Base-by-base conservation (phyloP, 2,888 invertebrate genomes). In the Tetragnatha montana region DNA sequence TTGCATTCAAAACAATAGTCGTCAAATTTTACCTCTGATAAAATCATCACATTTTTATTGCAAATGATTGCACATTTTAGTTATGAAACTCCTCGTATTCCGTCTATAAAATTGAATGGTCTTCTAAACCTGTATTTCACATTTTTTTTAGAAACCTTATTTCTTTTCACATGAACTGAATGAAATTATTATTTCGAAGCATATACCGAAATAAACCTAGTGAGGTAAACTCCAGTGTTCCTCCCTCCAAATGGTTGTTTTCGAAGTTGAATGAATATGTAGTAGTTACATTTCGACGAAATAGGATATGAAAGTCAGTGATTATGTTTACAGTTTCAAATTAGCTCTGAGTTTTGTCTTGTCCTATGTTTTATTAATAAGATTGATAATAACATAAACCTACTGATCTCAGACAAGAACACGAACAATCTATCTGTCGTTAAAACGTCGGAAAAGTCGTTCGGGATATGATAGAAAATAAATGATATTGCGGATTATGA, bases 351-450 rank as follows among this genome's bases (percentile, higher is more conserved):
- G 12, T 8, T n/a, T n/a, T 10, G 17, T 60, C 35, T 35, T 35
- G 35, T 60, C 60, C 60, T 60, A n/a, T n/a, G n/a, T n/a, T 60
- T 60, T 17, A 10, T 10, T 60, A 60, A 4, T 60, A 17, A 17
- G 60, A 10, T 17, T 60, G 60, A 12, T 8, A 35, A 35, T 4
- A 78, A 78, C 22, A 78, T 50, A 78, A 78, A 21, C 7, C 78
- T 78, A 78, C 78, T 19, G 8, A 60, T 60, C 60, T 78, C 14
- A 78, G 60, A 21, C 78, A 78, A 12, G 51, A 60, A 60, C 17
- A 60, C 10, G 17, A 60, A 60, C 60, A 17, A 7, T 12, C 60
- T 60, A 60, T 17, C 10, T 60, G 8, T 60, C 17, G 12, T 14
- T 60, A 17, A 60, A 60, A 17, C 0, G 17, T 17, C 60, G 12